phyloP scores from a whole-genome alignment of 1,140 invertebrate species.

The Diabrotica virgifera region DNA sequence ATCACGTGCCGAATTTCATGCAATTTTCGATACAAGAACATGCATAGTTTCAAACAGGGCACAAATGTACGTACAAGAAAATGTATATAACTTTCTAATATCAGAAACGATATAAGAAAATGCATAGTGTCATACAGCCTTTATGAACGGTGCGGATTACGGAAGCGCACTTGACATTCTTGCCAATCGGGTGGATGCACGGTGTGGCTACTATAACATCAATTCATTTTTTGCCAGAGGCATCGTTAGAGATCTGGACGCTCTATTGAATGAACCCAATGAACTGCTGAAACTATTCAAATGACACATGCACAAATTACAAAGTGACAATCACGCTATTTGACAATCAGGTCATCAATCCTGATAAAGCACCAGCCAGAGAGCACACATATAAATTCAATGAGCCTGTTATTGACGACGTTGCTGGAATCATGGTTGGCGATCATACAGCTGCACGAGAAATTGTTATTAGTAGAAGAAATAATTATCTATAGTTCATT shows the following conservation, averaged over 20 bases:
- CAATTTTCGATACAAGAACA: too few species aligned
- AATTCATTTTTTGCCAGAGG: slow-evolving; percentile 28
- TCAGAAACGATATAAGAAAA: too few species aligned
- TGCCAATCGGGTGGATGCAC: slow-evolving; percentile 20
- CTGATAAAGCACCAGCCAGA: slow-evolving; percentile 21
- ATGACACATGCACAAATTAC: slow-evolving; percentile 24
- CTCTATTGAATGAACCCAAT: slow-evolving; percentile 29
- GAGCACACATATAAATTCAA: slow-evolving; percentile 42
- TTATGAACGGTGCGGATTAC: slow-evolving; percentile 33
- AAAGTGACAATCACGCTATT: slow-evolving; percentile 20
- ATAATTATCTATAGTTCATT: slow-evolving; percentile 41
- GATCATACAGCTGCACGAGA: slow-evolving; percentile 26
- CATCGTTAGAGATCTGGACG: slow-evolving; percentile 25
- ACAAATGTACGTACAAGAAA: too few species aligned
- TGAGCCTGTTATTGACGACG: slow-evolving; percentile 36
- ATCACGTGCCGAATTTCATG: too few species aligned
- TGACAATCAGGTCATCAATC: slow-evolving; percentile 16
- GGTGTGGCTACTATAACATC: slow-evolving; percentile 17
- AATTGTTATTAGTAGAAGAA: slow-evolving; percentile 40
- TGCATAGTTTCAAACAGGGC: too few species aligned
- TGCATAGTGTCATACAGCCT: too few species aligned
- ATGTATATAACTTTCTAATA: too few species aligned
- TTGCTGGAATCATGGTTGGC: slow-evolving; percentile 35
- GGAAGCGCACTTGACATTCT: slow-evolving; percentile 15
- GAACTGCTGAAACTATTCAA: slow-evolving; percentile 26